Conservation (phyloP, 2,113 vertebrate species). For the Dipodomys ordii region DNA sequence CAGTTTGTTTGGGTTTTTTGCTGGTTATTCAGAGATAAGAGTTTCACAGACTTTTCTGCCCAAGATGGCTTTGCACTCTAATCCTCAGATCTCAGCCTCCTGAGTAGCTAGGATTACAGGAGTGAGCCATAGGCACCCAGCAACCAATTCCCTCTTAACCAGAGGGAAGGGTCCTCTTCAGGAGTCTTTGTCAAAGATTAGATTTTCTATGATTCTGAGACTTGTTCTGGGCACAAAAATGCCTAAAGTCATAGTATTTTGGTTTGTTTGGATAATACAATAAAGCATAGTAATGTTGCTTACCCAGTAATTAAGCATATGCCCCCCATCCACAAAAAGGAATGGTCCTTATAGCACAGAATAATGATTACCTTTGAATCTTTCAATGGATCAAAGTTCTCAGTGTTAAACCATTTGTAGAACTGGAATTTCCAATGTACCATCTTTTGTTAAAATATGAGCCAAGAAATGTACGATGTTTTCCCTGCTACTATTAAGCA, state of each 20-base stretch:
- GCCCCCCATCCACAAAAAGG: neutral
- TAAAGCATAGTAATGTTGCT: neutral
- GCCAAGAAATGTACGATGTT: neutral
- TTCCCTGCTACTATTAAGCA: neutral
- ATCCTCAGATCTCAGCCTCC: no score
- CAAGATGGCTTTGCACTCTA: no score
- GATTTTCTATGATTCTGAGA: neutral
- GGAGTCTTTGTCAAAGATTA: neutral
- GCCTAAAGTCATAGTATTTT: neutral
- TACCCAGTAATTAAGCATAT: neutral
- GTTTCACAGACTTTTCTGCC: no score
- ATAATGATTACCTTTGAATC: neutral
- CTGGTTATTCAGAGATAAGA: no score
- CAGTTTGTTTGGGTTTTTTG: no score
- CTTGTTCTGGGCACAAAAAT: neutral
- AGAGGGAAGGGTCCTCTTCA: neutral
- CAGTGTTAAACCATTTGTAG: conserved; percentile 1
- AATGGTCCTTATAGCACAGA: neutral
- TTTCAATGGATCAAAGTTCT: conserved; percentile 5
- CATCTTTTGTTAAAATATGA: neutral
- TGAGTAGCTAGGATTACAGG: no score
- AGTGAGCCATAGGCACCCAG: no score
- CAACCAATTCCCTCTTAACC: neutral
- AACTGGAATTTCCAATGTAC: conserved; percentile 20
- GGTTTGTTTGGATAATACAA: neutral